Conservation (phyloP, 2,113 vertebrate species). For the Pterocles gutturalis region DNA sequence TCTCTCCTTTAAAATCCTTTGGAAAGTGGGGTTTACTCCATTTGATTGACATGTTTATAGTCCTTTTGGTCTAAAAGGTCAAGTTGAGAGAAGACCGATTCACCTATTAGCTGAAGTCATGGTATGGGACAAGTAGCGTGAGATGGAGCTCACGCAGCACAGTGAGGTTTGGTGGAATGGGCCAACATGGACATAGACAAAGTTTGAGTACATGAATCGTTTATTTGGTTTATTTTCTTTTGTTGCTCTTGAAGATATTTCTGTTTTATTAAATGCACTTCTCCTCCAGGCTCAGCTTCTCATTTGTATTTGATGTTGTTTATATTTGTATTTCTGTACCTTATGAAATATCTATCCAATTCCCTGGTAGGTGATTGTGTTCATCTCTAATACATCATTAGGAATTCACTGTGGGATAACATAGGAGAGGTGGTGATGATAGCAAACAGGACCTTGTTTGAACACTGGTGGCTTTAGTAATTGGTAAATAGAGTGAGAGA, state of each 20-base stretch:
- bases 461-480: background rate
- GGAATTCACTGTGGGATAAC: background rate
- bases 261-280: background rate
- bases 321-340: background rate
- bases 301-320: background rate
- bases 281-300: background rate
- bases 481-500: background rate
- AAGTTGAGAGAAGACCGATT: background rate
- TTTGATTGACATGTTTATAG: background rate
- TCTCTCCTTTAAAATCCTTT: background rate
- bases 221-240: background rate
- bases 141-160: background rate
- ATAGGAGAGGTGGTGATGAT: background rate
- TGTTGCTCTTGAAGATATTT: background rate
- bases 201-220: rapidly evolving
- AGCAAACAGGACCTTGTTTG: slow-evolving; percentile 1
- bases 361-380: background rate
- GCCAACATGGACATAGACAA: rapidly evolving
- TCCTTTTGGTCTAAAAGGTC: background rate
- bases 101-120: background rate
- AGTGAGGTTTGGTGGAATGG: background rate
- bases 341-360: background rate
- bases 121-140: rapidly evolving
- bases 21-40: background rate
- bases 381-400: background rate